phyloP scores from a whole-genome alignment of 2,888 invertebrate genomes.

The Mythimna impura region DNA sequence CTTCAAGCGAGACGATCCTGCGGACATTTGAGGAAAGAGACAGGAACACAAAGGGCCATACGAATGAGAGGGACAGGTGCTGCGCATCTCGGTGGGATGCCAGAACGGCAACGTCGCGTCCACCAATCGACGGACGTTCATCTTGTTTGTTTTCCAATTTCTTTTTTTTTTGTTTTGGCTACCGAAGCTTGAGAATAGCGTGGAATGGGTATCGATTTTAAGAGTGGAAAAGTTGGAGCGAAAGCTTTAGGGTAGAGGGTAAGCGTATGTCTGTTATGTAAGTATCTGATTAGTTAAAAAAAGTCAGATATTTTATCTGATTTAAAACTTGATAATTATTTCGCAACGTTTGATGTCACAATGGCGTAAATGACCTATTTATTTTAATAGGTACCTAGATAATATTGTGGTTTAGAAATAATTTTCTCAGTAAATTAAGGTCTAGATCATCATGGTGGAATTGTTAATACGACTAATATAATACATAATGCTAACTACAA shows the following conservation, averaged over 20 bases:
- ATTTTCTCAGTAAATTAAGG: conserved; percentile 1
- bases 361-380: not conserved
- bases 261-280: not conserved
- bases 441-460: not conserved
- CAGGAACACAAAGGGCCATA: conserved; percentile 47
- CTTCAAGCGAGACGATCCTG: conserved; percentile 89
- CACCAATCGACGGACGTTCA: conserved; percentile 86
- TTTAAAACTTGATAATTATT: not conserved
- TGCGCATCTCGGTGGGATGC: conserved; percentile 84
- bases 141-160: conserved; percentile 82
- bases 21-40: conserved; percentile 81
- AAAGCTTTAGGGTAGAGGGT: not conserved
- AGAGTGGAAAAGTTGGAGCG: not conserved
- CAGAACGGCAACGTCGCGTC: conserved; percentile 88
- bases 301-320: too few relatives aligned
- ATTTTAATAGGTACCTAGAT: not conserved
- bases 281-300: not conserved
- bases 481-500: not conserved
- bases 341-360: not conserved
- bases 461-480: not conserved
- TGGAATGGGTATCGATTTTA: conserved; percentile 65
- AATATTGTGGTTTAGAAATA: not conserved
- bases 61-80: conserved; percentile 71
- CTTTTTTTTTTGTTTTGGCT: conserved; percentile 72
- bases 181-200: conserved; percentile 60